Evolutionary conservation across 2,113 vertebrate genomes (phyloP).

Genomic region (Gopherus flavomarginatus): DNA sequence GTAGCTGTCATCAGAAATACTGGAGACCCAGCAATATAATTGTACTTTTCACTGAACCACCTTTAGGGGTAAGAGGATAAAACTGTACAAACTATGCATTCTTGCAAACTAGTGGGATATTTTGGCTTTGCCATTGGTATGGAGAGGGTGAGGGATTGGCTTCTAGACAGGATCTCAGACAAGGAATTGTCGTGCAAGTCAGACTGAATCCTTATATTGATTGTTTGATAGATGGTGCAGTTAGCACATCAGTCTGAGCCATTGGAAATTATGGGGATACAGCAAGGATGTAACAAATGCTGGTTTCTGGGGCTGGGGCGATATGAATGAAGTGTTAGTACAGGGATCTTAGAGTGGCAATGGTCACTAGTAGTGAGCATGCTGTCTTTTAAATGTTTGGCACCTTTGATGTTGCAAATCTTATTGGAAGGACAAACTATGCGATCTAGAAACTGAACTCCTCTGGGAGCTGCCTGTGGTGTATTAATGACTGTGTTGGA

Average conservation of each 20-base stretch:
- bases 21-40: too few species aligned
- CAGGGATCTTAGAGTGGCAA: background rate
- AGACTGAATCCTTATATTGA: background rate
- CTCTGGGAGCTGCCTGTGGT: background rate
- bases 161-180: rapidly evolving
- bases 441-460: background rate
- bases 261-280: background rate
- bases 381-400: background rate
- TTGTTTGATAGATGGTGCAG: rapidly evolving
- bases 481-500: too few species aligned
- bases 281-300: background rate
- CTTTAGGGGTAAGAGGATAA: too few species aligned
- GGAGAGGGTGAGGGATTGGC: background rate
- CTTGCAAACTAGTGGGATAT: background rate
- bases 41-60: too few species aligned
- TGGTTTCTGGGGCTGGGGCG: rapidly evolving
- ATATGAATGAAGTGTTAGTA: background rate
- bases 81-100: too few species aligned
- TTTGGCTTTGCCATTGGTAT: background rate
- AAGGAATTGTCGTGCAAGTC: background rate
- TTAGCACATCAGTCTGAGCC: background rate
- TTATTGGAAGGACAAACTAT: background rate
- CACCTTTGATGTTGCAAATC: background rate
- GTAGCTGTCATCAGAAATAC: too few species aligned
- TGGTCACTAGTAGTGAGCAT: background rate